Evolutionary conservation across 2,888 invertebrate species (phyloP).

Genomic region (Parthenolecanium corni): DNA sequence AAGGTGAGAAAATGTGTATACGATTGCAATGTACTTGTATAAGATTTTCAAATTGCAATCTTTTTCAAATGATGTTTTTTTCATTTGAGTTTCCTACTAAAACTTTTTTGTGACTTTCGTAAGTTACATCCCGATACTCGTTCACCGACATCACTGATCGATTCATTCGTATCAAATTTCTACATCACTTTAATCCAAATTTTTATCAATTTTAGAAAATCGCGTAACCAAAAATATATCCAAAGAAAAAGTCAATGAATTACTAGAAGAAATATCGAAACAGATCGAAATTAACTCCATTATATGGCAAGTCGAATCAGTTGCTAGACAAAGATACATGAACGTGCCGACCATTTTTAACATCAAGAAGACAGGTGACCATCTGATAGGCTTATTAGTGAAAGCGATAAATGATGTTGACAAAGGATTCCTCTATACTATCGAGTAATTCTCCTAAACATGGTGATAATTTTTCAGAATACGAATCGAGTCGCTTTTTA

Average conservation of each 20-base stretch:
- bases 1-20: background rate
- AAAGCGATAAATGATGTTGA: background rate
- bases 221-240: background rate
- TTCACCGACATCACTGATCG: no score
- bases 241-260: background rate
- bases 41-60: no score
- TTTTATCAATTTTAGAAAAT: no score
- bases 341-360: constrained; percentile 1
- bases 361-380: background rate
- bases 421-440: background rate
- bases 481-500: background rate
- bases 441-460: background rate
- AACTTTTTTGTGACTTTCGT: no score
- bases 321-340: background rate
- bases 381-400: background rate
- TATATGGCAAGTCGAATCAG: background rate
- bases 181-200: no score
- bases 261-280: background rate
- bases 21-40: background rate
- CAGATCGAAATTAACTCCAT: background rate
- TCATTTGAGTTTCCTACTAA: no score
- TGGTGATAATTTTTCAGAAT: background rate
- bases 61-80: no score
- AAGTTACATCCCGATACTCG: no score
- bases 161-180: no score